Percentiles rank a stretch among this genome's conserved stretches.
These are phyloP conservation scores for Drosophila guanche DNA, from an alignment of 1,140 invertebrate species.

Conservation along the genomic window DNA sequence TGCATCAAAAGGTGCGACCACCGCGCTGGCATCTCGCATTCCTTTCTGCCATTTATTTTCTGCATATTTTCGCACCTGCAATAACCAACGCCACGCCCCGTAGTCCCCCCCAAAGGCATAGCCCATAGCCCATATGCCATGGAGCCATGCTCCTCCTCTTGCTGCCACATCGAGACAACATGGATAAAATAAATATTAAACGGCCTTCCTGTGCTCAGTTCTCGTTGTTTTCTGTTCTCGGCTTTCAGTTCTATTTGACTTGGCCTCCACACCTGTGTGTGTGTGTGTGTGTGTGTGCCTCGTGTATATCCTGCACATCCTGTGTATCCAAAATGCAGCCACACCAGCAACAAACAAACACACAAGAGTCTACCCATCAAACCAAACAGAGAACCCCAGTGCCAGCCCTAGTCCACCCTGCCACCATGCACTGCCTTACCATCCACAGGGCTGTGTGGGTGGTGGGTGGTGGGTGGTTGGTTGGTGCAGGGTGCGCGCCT, in stretches of 20 bases:
- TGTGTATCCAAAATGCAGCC: slow-evolving; percentile 77
- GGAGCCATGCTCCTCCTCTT: neutral
- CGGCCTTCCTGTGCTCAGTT: slow-evolving; percentile 62
- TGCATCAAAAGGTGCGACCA: no score
- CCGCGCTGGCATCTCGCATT: neutral
- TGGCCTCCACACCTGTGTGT: slow-evolving; percentile 11
- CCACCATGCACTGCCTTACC: neutral
- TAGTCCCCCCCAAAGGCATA: no score
- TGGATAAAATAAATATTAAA: slow-evolving; percentile 80
- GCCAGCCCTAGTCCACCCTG: neutral
- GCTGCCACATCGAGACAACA: slow-evolving; percentile 39
- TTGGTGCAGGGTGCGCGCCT: slow-evolving; percentile 31
- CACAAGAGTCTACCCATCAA: slow-evolving; percentile 9
- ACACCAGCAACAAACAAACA: slow-evolving; percentile 76
- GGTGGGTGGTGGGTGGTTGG: neutral
- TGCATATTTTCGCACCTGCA: slow-evolving; percentile 51
- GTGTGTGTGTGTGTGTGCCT: slow-evolving; percentile 30
- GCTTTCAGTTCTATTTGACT: slow-evolving; percentile 2
- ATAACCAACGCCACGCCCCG: slow-evolving; percentile 14
- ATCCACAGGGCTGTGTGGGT: neutral
- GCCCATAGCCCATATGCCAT: neutral
- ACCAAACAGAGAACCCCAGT: neutral
- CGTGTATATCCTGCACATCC: slow-evolving; percentile 43
- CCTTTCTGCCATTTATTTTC: slow-evolving; percentile 25
- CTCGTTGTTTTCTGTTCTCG: slow-evolving; percentile 18